Base-by-base conservation (phyloP, 2,888 invertebrate genomes). In the Drosophila lutescens region DNA sequence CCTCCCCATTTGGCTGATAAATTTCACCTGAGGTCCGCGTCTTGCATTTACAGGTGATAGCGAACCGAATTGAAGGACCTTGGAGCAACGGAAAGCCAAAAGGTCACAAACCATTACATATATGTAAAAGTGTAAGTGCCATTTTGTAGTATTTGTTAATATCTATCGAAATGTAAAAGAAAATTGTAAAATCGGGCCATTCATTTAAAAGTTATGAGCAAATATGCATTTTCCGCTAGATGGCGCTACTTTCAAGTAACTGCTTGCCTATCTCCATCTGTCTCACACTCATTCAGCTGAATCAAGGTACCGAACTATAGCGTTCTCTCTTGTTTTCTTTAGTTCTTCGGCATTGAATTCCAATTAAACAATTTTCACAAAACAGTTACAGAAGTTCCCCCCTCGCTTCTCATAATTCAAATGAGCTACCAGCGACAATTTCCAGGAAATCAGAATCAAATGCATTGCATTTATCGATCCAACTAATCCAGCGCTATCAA, bases 401-500 rank as follows among this genome's bases (percentile, higher is more conserved):
- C 15, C 55, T 13, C 38, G n/a, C 9, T 26, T 30, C 44, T 30
- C 61, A 61, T 46, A 56, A 50, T 53, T 46, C 15, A 58, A 63
- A 43, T 49, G 41, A 30, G 40, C 55, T 10, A 9, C 23, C 23
- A 34, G n/a, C 40, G 38, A 20, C 13, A 41, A 55, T n/a, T 73
- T 73, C 73, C 53, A 8, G 34, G 70, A 65, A 70, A 23, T 70
- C 47, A 49, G 46, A 46, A 46, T 46, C 58, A 46, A 69, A 60
- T 58, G 57, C 65, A 65, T 50, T 58, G 55, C 67, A 51, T 56
- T 59, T 58, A 65, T 67, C 70, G 67, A 60, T 40, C 40, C 55
- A 41, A 20, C 62, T 74, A 65, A 65, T 56, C 70, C 55, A 54
- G 41, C 20, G 38, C 47, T 66, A 73, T 76, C 76, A 76, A 73